Percentiles rank a stretch among this genome's conserved stretches.
Conservation (phyloP, 2,797 vertebrate species). For the Etheostoma nigrum region DNA sequence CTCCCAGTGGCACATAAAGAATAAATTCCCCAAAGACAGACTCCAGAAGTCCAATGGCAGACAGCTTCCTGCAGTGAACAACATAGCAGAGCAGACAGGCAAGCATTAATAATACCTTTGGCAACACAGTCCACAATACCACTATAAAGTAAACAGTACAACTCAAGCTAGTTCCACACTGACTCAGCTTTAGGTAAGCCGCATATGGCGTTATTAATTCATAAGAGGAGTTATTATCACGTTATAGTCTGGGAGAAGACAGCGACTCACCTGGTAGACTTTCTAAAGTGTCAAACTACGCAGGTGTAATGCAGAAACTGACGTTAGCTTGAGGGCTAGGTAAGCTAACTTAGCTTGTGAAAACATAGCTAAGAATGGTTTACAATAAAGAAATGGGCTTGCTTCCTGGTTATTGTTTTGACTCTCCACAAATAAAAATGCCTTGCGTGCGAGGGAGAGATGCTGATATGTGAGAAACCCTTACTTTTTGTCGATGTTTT, state of each 20-base stretch:
- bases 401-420: rapidly evolving
- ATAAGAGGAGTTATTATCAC: background rate
- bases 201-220: background rate
- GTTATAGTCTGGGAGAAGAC: slow-evolving; percentile 1
- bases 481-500: slow-evolving; percentile 71
- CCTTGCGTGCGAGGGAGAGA: rapidly evolving
- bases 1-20: slow-evolving; percentile 88
- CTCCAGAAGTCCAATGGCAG: background rate
- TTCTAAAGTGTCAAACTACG: slow-evolving; percentile 48
- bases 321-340: slow-evolving; percentile 67
- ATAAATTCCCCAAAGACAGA: slow-evolving; percentile 23
- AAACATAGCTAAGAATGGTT: background rate
- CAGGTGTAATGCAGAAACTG: slow-evolving; percentile 45
- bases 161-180: background rate
- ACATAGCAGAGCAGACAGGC: slow-evolving; percentile 8
- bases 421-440: rapidly evolving
- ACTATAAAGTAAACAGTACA: background rate
- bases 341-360: slow-evolving; percentile 54
- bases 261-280: background rate
- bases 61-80: slow-evolving; percentile 19
- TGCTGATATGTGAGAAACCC: background rate
- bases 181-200: background rate
- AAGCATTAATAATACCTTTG: slow-evolving; percentile 26
- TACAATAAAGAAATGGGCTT: background rate
- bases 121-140: background rate